Evolutionary conservation across 1,140 invertebrate species (phyloP).

Genomic region (Saccostrea cuccullata): DNA sequence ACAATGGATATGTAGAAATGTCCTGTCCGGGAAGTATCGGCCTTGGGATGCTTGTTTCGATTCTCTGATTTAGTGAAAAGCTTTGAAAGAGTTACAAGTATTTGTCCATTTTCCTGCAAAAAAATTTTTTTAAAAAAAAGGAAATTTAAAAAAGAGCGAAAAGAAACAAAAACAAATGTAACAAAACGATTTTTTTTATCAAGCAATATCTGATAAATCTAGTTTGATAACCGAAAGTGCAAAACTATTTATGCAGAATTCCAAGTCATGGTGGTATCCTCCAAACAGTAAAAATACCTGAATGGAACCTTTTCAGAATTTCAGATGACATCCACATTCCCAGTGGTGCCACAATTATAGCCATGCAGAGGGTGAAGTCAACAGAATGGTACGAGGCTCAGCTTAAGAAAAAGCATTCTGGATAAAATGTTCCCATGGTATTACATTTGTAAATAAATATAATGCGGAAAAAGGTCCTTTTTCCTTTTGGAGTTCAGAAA

Average conservation of each 20-base stretch:
- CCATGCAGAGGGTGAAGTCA: conserved; percentile 56
- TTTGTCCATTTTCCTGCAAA: too few species aligned
- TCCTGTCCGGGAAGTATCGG: conserved; percentile 43
- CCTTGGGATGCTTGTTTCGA: conserved; percentile 58
- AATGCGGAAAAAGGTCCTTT: conserved; percentile 63
- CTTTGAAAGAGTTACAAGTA: not conserved
- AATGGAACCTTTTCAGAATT: conserved; percentile 61
- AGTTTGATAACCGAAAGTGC: too few species aligned
- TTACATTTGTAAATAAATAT: conserved; percentile 70
- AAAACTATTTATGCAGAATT: conserved; percentile 32
- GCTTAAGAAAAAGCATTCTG: conserved; percentile 38
- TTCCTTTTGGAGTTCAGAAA: conserved; percentile 68
- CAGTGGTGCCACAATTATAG: conserved; percentile 42
- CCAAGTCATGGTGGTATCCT: conserved; percentile 67
- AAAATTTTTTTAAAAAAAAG: too few species aligned
- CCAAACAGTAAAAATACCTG: conserved; percentile 60
- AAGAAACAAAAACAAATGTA: too few species aligned
- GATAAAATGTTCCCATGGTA: conserved; percentile 55
- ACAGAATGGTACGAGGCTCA: conserved; percentile 55
- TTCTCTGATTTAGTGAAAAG: conserved; percentile 62
- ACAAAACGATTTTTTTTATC: too few species aligned
- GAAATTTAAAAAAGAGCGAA: too few species aligned
- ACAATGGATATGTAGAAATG: conserved; percentile 51
- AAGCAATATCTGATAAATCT: too few species aligned
- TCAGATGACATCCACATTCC: not conserved